phyloP scores from a whole-genome alignment of 2,113 vertebrate species.

The Microcebus lehilahytsara region DNA sequence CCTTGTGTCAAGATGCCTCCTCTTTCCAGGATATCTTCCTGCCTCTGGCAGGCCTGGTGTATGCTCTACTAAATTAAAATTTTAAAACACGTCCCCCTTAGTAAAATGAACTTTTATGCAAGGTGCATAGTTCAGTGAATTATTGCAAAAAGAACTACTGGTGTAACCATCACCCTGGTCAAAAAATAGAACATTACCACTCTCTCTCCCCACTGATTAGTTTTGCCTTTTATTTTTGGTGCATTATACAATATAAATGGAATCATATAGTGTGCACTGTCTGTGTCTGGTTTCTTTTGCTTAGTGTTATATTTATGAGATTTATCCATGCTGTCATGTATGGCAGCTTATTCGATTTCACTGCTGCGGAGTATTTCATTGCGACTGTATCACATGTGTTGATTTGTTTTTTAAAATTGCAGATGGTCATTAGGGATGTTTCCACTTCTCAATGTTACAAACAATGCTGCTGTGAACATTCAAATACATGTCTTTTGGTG shows the following conservation, averaged over 20 bases:
- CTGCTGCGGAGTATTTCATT: neutral
- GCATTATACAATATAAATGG: neutral
- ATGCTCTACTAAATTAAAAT: neutral
- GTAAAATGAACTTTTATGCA: conserved; percentile 10
- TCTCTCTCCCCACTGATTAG: neutral
- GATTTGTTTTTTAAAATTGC: neutral
- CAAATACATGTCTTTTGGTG: neutral
- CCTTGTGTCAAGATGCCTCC: neutral
- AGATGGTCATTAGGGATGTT: neutral
- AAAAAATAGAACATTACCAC: neutral
- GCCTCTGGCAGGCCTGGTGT: too few species aligned
- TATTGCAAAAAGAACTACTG: neutral
- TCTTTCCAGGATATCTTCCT: neutral
- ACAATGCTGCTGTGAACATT: neutral
- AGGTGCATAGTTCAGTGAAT: neutral
- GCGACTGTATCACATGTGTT: neutral
- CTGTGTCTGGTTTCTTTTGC: neutral
- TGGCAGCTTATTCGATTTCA: neutral
- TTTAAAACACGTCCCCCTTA: neutral
- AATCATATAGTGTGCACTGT: neutral
- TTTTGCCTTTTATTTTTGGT: neutral
- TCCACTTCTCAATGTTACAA: neutral
- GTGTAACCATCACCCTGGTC: neutral
- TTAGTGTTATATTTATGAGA: neutral
- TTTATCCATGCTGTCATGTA: neutral